phyloP scores from a whole-genome alignment of 1,140 invertebrate genomes.

The Lasioglossum albipes region DNA sequence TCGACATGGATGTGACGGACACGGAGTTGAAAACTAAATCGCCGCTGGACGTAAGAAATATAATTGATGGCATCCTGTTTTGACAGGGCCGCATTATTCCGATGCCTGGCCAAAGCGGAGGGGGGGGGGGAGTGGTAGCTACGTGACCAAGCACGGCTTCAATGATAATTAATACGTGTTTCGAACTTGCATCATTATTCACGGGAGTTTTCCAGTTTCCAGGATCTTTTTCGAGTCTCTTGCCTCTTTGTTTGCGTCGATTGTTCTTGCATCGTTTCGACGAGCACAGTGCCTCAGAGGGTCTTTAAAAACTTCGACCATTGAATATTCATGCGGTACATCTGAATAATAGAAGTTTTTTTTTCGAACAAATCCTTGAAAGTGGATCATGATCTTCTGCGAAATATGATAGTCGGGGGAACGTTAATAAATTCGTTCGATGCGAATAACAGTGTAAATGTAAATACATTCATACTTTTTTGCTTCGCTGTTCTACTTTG shows the following conservation, averaged over 20 bases:
- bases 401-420: background rate
- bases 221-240: background rate
- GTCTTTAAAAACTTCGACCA: slow-evolving; percentile 8
- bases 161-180: slow-evolving; percentile 42
- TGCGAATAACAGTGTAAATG: background rate
- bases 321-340: background rate
- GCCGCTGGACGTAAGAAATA: slow-evolving; percentile 29
- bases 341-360: slow-evolving; percentile 3
- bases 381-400: background rate
- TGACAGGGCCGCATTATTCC: slow-evolving; percentile 47
- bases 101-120: background rate
- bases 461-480: background rate
- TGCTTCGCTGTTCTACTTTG: no score
- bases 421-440: background rate
- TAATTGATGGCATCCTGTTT: slow-evolving; percentile 56
- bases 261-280: slow-evolving; percentile 2
- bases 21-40: slow-evolving; percentile 34
- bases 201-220: background rate
- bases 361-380: background rate
- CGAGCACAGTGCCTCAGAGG: background rate
- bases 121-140: background rate
- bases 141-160: slow-evolving; percentile 12
- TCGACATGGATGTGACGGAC: slow-evolving; percentile 15
- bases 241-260: slow-evolving; percentile 1
- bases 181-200: slow-evolving; percentile 35